Percentiles rank a stretch among this genome's conserved stretches.
These are phyloP conservation scores for Hyles lineata DNA, from an alignment of 2,888 invertebrate genomes.

Conservation along the genomic window DNA sequence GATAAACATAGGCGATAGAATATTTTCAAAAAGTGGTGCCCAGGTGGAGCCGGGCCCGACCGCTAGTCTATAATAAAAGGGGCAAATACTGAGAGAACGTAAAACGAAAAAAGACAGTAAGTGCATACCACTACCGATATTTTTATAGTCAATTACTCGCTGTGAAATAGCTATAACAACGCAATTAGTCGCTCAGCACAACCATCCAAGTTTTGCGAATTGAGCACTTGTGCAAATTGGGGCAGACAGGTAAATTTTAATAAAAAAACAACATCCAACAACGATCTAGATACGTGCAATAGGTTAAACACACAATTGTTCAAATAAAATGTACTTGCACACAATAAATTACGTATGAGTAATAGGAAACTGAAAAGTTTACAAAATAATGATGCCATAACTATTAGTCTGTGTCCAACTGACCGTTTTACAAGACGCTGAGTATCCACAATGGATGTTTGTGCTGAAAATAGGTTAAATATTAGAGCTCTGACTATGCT, in stretches of 20 bases:
- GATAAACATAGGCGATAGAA: no score
- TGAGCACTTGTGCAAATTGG: slow-evolving; percentile 5
- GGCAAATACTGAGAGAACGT: not conserved
- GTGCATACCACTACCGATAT: no score
- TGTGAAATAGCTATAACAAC: not conserved
- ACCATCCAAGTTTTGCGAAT: not conserved
- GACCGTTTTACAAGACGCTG: slow-evolving; percentile 16
- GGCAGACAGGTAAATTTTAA: slow-evolving; percentile 6
- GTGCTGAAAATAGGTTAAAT: slow-evolving; percentile 20
- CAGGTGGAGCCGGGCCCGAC: no score
- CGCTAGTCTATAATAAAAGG: not conserved
- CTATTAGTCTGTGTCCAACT: slow-evolving; percentile 25
- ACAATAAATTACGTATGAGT: slow-evolving; percentile 22
- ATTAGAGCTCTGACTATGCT: slow-evolving; percentile 6
- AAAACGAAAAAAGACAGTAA: no score
- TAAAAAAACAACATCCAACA: slow-evolving; percentile 32
- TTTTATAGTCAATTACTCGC: not conserved
- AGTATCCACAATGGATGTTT: slow-evolving; percentile 19
- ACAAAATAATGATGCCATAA: slow-evolving; percentile 10
- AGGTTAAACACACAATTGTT: slow-evolving; percentile 18
- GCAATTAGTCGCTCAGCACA: not conserved
- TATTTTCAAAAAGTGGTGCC: no score
- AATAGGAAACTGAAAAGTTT: slow-evolving; percentile 13
- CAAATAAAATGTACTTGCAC: slow-evolving; percentile 1
- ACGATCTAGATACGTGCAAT: slow-evolving; percentile 13